Base-by-base conservation (phyloP, 2,113 vertebrate genomes). In the Geothlypis trichas region DNA sequence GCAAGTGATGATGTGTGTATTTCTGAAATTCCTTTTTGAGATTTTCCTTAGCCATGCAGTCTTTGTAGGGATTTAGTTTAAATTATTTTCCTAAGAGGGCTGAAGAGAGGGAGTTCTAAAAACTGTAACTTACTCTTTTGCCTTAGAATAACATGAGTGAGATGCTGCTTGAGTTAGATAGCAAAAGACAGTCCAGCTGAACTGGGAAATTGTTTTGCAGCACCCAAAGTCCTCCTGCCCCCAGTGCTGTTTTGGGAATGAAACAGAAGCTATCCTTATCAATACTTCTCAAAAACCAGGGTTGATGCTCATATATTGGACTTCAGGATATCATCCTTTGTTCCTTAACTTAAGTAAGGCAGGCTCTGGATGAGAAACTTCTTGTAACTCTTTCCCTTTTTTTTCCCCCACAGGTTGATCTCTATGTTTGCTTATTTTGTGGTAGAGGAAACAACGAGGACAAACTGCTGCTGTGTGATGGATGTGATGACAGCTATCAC, bases 401-500 rank as follows among this genome's bases (percentile, higher is more conserved):
- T 5, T 1, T 3, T 2, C 54, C 41, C 41, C 37, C 39, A 19
- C 97, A 99, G 99, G 99, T 99, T 52, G 99, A 99, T 97, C 98
- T 99, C 35, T 99, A 99, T 89, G 98, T 99, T 94, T 99, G 99
- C 92, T 98, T 99, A 88, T 99, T 99, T 84, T 99, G 99, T 95
- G 99, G 99, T 41, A 98, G 99, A 39, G 99, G 99, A 26, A 99
- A 99, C 52, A 99, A 99, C 3, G 99, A 99, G 95, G 99, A 99
- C 93, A 99, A 98, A 42, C 96, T 99, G 61, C 97, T 99, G 19
- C 97, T 99, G 89, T 99, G 99, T 94, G 99, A 99, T 63, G 99
- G 99, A 66, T 99, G 99, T 94, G 99, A 99, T 83, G 99, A 99
- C 97, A 99, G 99, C 97, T 99, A 99, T 95, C 99, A 99, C 97